Conservation (phyloP, 1,140 invertebrate species). For the Argopecten irradians region DNA sequence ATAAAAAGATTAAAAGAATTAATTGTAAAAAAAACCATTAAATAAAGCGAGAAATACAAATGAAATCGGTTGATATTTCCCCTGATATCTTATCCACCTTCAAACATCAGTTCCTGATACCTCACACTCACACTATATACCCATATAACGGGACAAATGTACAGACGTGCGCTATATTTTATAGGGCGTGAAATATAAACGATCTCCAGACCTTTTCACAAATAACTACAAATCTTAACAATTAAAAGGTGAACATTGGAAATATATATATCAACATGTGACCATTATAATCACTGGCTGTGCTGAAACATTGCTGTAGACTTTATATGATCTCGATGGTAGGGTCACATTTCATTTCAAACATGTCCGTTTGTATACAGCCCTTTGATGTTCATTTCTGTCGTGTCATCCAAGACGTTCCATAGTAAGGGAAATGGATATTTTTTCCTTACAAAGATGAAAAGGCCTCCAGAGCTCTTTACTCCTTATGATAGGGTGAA, state of each 20-base stretch:
- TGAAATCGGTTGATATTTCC: neutral
- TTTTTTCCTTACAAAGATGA: slow-evolving; percentile 23
- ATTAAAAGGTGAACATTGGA: neutral
- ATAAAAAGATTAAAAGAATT: too few species aligned
- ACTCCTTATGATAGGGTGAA: neutral
- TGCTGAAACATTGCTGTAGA: neutral
- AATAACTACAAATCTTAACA: neutral
- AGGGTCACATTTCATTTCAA: neutral
- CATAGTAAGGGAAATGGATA: neutral
- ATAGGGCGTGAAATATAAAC: neutral
- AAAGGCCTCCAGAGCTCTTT: neutral
- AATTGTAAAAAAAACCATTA: too few species aligned
- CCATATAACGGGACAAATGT: neutral
- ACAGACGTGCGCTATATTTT: neutral
- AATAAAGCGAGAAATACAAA: neutral
- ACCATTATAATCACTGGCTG: neutral
- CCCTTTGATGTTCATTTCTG: neutral
- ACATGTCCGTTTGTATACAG: neutral
- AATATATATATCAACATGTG: neutral
- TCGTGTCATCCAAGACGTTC: neutral
- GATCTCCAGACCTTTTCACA: neutral
- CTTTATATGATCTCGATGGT: neutral
- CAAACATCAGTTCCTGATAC: neutral
- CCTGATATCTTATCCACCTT: neutral
- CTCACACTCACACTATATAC: neutral